Conservation (phyloP, 2,113 vertebrate species). For the Solea solea region DNA sequence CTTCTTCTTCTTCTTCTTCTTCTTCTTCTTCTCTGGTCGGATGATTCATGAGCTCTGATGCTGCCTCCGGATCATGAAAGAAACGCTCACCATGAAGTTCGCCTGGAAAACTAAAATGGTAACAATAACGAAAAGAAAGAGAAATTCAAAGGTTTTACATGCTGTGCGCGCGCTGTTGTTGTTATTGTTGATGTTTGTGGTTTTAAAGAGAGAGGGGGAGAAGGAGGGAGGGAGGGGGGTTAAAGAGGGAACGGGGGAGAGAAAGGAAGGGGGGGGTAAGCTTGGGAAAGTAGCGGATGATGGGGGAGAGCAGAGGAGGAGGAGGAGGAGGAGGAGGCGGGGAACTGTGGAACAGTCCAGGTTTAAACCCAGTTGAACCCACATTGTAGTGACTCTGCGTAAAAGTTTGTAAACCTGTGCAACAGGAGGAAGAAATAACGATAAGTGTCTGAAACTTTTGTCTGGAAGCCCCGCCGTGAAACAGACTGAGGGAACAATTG, state of each 20-base stretch:
- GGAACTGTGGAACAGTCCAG: constrained; percentile 17
- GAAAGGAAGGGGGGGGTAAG: background rate
- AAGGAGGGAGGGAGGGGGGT: background rate
- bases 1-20: constrained; percentile 12
- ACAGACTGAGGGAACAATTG: constrained; percentile 51
- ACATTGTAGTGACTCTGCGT: constrained; percentile 21
- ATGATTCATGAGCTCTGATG: constrained; percentile 75
- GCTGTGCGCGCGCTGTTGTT: constrained; percentile 52
- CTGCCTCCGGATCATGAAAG: constrained; percentile 79
- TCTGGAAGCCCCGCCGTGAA: constrained; percentile 26
- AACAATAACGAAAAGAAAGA: constrained; percentile 60
- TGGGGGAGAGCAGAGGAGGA: constrained; percentile 19
- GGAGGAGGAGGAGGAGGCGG: background rate
- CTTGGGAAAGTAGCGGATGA: constrained; percentile 65
- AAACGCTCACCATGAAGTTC: constrained; percentile 91
- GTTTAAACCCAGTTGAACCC: constrained; percentile 52
- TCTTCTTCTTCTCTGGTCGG: constrained; percentile 44
- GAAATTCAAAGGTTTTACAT: constrained; percentile 14
- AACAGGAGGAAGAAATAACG: background rate
- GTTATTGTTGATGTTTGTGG: constrained; percentile 37
- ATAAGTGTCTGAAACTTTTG: constrained; percentile 43
- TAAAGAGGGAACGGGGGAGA: background rate
- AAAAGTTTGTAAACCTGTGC: constrained; percentile 32
- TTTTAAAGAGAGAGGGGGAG: constrained; percentile 26
- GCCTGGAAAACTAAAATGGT: constrained; percentile 97